Conservation (phyloP, 2,797 vertebrate genomes). For the Potorous gilbertii region DNA sequence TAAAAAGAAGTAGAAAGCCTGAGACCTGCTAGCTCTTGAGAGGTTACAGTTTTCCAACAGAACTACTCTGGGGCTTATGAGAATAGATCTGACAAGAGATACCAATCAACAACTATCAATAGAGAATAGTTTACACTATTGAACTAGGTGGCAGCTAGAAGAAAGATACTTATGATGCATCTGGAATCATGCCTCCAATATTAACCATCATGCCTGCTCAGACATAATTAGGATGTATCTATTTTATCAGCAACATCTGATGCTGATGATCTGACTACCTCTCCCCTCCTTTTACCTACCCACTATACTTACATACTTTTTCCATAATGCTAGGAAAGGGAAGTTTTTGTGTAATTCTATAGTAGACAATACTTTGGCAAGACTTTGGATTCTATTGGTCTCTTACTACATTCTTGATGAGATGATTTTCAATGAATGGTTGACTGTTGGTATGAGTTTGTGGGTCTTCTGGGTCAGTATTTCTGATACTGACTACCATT, state of each 20-base stretch:
- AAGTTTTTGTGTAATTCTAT: not conserved
- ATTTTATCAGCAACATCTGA: not conserved
- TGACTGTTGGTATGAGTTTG: not conserved
- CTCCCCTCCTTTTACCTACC: not conserved
- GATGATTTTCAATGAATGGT: not conserved
- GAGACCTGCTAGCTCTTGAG: not conserved
- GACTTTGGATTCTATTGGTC: not conserved
- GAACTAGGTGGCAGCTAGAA: not conserved
- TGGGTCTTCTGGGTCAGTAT: not conserved
- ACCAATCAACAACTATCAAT: not conserved
- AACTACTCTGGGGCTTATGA: not conserved
- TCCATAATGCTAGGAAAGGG: not conserved
- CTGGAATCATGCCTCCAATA: not conserved
- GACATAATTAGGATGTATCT: not conserved
- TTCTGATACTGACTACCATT: not conserved
- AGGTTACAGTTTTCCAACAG: not conserved
- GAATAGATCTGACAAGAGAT: not conserved
- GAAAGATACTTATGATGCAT: not conserved
- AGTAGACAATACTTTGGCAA: not conserved
- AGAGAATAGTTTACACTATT: not conserved
- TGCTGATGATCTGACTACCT: not conserved
- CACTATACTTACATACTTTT: not conserved
- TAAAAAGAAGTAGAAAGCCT: not conserved
- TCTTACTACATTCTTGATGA: not conserved
- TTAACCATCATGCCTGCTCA: not conserved